Evolutionary conservation across 2,888 invertebrate genomes (phyloP), one percentile per base, ranked within the genome.

Genomic region (Thysanoteuthis rhombus): DNA sequence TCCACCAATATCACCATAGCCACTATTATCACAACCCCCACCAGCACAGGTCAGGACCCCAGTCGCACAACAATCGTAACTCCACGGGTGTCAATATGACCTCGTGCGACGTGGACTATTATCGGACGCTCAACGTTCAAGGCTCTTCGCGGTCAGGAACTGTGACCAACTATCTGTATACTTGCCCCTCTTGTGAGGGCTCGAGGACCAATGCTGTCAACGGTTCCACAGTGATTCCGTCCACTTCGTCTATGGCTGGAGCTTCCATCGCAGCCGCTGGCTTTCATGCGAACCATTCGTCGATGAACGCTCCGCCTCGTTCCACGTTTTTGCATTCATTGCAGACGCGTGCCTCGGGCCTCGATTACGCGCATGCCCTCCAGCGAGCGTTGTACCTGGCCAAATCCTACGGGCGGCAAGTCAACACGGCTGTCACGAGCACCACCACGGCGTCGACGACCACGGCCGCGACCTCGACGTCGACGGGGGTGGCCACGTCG

Each of bases 151-250:
- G 92, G 32, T 40, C 92, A 92, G 92, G 92, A 42, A 42, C 45
- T 4, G 22, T 58, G 32, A 47, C 58, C 36, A 93, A 47, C 58
- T 36, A 38, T 4, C 39, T 94, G 32, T 94, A 94, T 93, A 94
- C 93, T 45, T 96, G 96, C 93, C 95, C 95, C 3, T 96, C 96
- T 3, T 96, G 96, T 93, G 95, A 95, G 92, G 95, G 95, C 40
- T 95, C 95, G 5, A 93, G 95, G 6, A 95, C 95, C 36, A 45
- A 45, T 28, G 40, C n/a, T 45, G 92, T 92, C 40, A 39, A 38
- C 45, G 36, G 45, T 45, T 45, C 92, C 40, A n/a, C 45, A n/a
- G 32, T 92, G 40, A 92, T 92, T 92, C 92, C 92, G 92, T 95
- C 95, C 19, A 94, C 95, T 5, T 94, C 94, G 22, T 94, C 94